Conservation (phyloP, 2,888 invertebrate genomes). For the Callosobruchus maculatus region DNA sequence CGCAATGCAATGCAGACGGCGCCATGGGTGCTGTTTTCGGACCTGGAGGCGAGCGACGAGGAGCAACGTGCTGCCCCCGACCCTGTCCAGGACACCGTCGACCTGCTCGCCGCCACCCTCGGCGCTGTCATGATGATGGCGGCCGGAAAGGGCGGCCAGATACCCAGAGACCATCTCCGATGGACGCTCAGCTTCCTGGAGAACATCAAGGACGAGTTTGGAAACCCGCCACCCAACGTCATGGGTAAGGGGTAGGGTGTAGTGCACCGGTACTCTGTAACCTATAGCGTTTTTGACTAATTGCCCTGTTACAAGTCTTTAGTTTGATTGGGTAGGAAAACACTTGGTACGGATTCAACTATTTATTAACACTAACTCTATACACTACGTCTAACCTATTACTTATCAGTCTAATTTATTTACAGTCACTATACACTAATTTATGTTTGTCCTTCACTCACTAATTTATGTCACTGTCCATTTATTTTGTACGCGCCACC, state of each 20-base stretch:
- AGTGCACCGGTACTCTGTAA: too few relatives aligned
- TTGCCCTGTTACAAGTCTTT: too few relatives aligned
- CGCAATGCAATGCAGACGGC: constrained; percentile 8
- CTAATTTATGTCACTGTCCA: too few relatives aligned
- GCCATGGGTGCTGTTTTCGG: constrained; percentile 15
- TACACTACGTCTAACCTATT: too few relatives aligned
- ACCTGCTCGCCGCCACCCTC: constrained; percentile 19
- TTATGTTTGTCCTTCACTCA: too few relatives aligned
- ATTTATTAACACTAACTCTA: too few relatives aligned
- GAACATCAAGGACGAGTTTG: constrained; percentile 20
- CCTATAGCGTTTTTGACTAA: too few relatives aligned
- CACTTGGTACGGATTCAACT: too few relatives aligned
- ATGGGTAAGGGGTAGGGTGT: not conserved
- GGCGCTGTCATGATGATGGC: constrained; percentile 19
- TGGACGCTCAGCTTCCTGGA: constrained; percentile 23
- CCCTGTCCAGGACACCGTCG: constrained; percentile 31
- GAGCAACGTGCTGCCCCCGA: constrained; percentile 5
- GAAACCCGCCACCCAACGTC: constrained; percentile 22
- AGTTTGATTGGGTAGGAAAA: too few relatives aligned
- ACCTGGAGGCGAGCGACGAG: constrained; percentile 2
- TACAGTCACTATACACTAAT: too few relatives aligned
- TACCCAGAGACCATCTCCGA: constrained; percentile 12
- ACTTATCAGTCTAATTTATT: too few relatives aligned
- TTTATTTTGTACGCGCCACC: too few relatives aligned
- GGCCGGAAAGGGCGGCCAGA: constrained; percentile 11